Conservation (phyloP, 2,797 vertebrate species). For the Rhinophrynus dorsalis region DNA sequence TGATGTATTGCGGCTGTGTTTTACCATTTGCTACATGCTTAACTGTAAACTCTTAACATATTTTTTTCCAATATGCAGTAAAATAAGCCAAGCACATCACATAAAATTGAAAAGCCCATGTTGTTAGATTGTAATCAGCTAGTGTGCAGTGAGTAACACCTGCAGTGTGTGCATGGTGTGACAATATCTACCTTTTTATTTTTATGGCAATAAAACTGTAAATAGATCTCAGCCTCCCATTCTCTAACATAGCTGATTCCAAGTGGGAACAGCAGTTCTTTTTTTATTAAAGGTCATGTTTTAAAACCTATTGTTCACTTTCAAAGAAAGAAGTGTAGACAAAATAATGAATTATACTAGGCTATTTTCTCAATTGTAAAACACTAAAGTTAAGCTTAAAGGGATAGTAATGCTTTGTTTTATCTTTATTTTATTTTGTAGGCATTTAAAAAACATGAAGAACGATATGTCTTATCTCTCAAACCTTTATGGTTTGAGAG, state of each 20-base stretch:
- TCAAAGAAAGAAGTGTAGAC: too few species aligned
- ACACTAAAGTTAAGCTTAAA: too few species aligned
- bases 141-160: constrained; percentile 42
- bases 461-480: too few species aligned
- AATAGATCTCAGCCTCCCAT: constrained; percentile 17
- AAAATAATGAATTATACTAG: too few species aligned
- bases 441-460: too few species aligned
- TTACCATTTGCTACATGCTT: constrained; percentile 4
- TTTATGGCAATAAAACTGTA: constrained; percentile 31
- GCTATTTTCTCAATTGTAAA: too few species aligned
- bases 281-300: not conserved
- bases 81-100: constrained; percentile 48
- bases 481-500: too few species aligned
- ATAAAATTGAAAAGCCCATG: constrained; percentile 42
- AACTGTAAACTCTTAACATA: constrained; percentile 5
- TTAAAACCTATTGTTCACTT: too few species aligned
- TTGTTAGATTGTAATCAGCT: constrained; percentile 35
- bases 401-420: too few species aligned
- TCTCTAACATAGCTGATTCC: not conserved
- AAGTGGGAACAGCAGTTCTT: not conserved
- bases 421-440: too few species aligned
- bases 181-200: constrained; percentile 31
- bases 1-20: not conserved
- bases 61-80: constrained; percentile 49
- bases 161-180: constrained; percentile 17